These are phyloP conservation scores for Micrasema longulum DNA, from an alignment of 1,140 invertebrate genomes.

Conservation along the genomic window DNA sequence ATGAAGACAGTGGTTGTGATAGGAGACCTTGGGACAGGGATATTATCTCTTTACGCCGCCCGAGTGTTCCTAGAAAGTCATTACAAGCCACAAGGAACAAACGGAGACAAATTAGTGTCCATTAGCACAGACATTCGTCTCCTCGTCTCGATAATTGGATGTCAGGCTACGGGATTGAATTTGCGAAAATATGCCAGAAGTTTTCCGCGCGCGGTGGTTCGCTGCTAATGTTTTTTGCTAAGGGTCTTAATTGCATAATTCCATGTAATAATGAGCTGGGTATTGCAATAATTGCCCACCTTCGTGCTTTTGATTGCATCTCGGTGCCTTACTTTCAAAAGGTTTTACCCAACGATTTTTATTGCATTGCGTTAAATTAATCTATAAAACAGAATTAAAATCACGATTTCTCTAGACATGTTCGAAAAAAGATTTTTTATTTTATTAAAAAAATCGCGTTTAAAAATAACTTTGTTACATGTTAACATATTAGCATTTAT, in stretches of 20 bases:
- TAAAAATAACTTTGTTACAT: no score
- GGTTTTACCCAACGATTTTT: no score
- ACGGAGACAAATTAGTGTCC: slow-evolving; percentile 53
- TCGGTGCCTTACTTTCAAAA: no score
- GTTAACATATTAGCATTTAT: no score
- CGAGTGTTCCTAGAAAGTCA: slow-evolving; percentile 49
- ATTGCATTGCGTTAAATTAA: no score
- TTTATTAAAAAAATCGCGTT: no score
- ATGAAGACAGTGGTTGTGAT: no score
- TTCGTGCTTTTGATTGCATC: slow-evolving; percentile 36
- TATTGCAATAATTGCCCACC: slow-evolving; percentile 37
- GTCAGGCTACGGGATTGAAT: slow-evolving; percentile 50
- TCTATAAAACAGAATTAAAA: no score
- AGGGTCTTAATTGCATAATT: slow-evolving; percentile 37
- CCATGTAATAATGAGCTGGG: slow-evolving; percentile 33
- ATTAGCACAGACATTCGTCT: slow-evolving; percentile 38
- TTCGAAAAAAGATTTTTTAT: no score
- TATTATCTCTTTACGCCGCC: slow-evolving; percentile 42
- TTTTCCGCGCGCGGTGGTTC: slow-evolving; percentile 23
- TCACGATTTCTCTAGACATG: no score
- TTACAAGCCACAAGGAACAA: slow-evolving; percentile 48
- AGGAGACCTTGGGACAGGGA: no score
- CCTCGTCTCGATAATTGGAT: slow-evolving; percentile 50
- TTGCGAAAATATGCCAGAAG: slow-evolving; percentile 46
- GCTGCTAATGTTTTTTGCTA: slow-evolving; percentile 18